Conservation (phyloP, 2,797 vertebrate species). For the Lophotriccus pileatus region DNA sequence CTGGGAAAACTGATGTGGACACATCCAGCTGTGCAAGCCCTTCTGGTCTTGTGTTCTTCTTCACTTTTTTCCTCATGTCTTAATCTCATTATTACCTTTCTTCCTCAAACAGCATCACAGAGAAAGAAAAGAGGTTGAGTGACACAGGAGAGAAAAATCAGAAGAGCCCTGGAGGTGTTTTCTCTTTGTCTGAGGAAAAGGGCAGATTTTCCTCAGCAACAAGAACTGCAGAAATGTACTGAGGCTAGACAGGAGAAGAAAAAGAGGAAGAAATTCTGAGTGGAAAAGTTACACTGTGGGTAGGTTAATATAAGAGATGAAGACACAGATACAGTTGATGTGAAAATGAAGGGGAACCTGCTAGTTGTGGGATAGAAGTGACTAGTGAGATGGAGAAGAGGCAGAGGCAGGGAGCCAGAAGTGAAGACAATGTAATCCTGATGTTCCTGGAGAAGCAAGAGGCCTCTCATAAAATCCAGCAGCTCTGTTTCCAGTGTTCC, state of each 20-base stretch:
- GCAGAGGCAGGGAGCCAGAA: not conserved
- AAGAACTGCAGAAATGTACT: not conserved
- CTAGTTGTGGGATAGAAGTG: not conserved
- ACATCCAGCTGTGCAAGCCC: not conserved
- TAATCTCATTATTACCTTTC: not conserved
- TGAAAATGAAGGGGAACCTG: not conserved
- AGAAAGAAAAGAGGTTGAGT: not conserved
- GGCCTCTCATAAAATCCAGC: not conserved
- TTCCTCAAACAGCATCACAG: not conserved
- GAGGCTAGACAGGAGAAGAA: not conserved
- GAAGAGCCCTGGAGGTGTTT: not conserved
- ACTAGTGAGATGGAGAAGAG: not conserved
- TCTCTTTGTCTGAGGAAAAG: not conserved
- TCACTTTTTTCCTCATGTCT: not conserved
- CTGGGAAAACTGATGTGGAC: not conserved
- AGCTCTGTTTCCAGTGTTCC: not conserved
- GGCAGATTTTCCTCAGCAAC: not conserved
- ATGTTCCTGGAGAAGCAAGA: not conserved
- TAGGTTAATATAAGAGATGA: not conserved
- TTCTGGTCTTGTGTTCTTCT: not conserved
- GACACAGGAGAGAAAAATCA: not conserved
- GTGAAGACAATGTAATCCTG: not conserved
- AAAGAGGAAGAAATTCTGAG: not conserved
- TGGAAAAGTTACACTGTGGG: not conserved
- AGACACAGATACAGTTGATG: not conserved